Percentiles rank a stretch among this genome's conserved stretches.
phyloP scores from a whole-genome alignment of 2,888 invertebrate genomes.

The Strigamia transsilvanica region DNA sequence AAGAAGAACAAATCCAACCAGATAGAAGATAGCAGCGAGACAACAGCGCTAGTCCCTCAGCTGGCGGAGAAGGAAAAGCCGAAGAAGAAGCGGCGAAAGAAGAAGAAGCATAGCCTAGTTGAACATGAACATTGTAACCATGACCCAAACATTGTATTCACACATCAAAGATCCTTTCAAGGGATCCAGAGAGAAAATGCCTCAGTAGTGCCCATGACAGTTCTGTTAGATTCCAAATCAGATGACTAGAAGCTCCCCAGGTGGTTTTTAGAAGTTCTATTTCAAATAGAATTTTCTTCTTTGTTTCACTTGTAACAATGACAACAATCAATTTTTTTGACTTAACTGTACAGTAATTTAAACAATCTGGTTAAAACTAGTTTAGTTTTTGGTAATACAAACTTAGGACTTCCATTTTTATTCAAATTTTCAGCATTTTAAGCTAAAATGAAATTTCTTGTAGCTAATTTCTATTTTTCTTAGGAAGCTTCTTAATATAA shows the following conservation, averaged over 20 bases:
- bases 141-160: neutral
- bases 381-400: neutral
- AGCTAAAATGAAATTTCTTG: neutral
- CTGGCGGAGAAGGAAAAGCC: neutral
- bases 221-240: neutral
- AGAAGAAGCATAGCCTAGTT: neutral
- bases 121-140: neutral
- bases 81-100: neutral
- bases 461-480: slow-evolving; percentile 9
- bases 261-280: neutral
- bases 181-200: slow-evolving; percentile 13
- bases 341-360: neutral
- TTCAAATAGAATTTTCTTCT: neutral
- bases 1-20: neutral
- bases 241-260: neutral
- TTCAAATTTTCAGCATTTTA: neutral
- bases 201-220: neutral
- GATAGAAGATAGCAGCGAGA: neutral
- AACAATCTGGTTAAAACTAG: neutral
- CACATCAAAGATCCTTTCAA: neutral
- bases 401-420: slow-evolving; percentile 14
- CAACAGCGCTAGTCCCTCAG: neutral
- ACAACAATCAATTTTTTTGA: neutral
- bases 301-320: neutral
- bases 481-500: neutral